Evolutionary conservation across 2,797 vertebrate genomes (phyloP), one percentile per base, ranked within the genome.

Genomic region (Cuculus canorus): DNA sequence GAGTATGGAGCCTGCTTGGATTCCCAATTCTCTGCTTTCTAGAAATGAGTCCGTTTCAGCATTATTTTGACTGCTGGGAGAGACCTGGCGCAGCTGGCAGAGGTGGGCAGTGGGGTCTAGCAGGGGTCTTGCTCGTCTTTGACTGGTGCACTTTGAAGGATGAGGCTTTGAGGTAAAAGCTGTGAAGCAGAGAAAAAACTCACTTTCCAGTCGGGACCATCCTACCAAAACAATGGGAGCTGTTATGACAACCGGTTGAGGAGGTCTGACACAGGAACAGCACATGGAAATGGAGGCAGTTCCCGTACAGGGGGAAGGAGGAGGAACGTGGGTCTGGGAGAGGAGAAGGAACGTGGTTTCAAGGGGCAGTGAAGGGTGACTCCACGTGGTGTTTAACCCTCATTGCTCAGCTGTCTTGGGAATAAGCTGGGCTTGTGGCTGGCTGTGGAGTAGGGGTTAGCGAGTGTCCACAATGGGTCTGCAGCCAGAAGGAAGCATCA

Each of bases 301-400:
- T 82, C 53, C 30, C 5, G 3, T 28, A 25, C 14, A 6, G 1
- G 2, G 45, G 45, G 54, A 52, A 93, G 50, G 47, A 68, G 85
- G 33, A 91, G 39, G 0, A 0, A 28, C 2, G 14, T n/a, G 32
- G 24, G 39, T 61, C 57, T 4, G 1, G 82, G 69, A 76, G 56
- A 92, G 47, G 47, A 68, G 85, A n/a, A 91, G 39, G 0, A 0
- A 28, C 2, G 17, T 33, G 32, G 25, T 32, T 61, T 59, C 3
- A 1, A 83, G 69, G 72, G 52, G 37, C 70, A 71, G 32, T 0
- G 0, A 45, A 60, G 39, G 22, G 52, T 61, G 70, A 35, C 32
- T 93, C 41, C 65, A 39, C 0, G 0, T 45, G 70, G 30, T 71
- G 37, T 47, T 85, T 45, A 57, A 64, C 48, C 68, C 39, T 45